These are phyloP conservation scores for Erinaceus europaeus DNA, from an alignment of 2,113 vertebrate genomes.

Conservation along the genomic window DNA sequence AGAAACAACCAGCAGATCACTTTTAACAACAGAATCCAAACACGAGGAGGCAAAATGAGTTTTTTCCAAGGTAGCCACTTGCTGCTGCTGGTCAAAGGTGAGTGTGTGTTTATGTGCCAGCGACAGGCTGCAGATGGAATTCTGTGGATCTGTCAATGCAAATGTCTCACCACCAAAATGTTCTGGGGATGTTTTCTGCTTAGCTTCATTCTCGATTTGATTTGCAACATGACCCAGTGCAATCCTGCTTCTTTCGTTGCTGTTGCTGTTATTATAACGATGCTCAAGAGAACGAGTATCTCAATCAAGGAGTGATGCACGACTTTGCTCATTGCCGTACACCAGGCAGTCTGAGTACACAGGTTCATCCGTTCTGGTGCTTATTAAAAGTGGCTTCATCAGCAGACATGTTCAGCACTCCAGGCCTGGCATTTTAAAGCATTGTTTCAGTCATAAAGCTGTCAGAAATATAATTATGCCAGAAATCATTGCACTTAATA, in stretches of 20 bases:
- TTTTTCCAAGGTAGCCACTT: conserved; percentile 47
- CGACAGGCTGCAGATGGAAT: conserved; percentile 38
- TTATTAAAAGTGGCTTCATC: background rate
- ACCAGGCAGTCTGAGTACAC: background rate
- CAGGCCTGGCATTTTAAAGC: background rate
- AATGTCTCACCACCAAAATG: background rate
- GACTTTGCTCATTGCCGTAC: conserved; percentile 35
- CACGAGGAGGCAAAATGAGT: conserved; percentile 50
- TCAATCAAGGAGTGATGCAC: background rate
- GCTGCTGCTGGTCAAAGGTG: conserved; percentile 57
- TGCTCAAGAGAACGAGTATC: conserved; percentile 20
- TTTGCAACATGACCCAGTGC: background rate
- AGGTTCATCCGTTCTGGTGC: background rate
- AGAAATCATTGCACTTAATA: conserved; percentile 1
- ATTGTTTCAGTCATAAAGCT: background rate
- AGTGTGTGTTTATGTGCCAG: conserved; percentile 8
- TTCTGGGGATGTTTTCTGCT: conserved; percentile 21
- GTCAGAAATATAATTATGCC: background rate
- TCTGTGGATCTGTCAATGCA: conserved; percentile 18
- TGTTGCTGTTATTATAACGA: background rate
- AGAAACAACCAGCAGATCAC: conserved; percentile 73
- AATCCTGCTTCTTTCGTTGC: background rate
- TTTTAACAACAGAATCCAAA: conserved; percentile 67
- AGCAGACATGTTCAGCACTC: background rate
- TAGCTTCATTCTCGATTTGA: background rate